These are phyloP conservation scores for Cottoperca gobio DNA, from an alignment of 2,797 vertebrate species.

Conservation along the genomic window DNA sequence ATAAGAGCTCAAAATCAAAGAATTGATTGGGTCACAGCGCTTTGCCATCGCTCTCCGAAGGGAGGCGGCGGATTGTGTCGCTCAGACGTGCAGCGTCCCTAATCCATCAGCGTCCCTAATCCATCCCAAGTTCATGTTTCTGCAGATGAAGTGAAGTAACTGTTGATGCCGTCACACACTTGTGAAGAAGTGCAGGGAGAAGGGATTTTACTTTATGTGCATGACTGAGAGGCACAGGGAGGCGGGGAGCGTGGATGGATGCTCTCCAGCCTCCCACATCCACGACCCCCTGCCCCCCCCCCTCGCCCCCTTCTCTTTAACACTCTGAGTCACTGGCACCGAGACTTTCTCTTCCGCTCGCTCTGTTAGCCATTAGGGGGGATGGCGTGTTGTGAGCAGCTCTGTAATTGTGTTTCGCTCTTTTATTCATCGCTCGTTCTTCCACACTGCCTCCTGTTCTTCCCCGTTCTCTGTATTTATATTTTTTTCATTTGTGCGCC, in stretches of 20 bases:
- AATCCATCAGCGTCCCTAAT: constrained; percentile 53
- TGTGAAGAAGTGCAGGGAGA: constrained; percentile 44
- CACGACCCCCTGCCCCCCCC: constrained; percentile 17
- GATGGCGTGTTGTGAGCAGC: constrained; percentile 37
- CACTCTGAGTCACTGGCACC: constrained; percentile 58
- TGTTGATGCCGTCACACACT: constrained; percentile 44
- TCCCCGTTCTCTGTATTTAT: background rate
- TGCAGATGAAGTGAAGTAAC: constrained; percentile 43
- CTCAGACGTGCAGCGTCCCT: constrained; percentile 49
- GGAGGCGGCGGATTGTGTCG: constrained; percentile 47
- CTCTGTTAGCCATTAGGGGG: constrained; percentile 38
- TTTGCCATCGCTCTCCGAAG: constrained; percentile 51
- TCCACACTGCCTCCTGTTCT: constrained; percentile 5
- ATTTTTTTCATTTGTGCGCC: background rate
- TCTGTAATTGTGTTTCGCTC: constrained; percentile 49
- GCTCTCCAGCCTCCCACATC: constrained; percentile 55
- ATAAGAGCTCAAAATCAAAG: constrained; percentile 51
- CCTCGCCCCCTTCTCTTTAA: constrained; percentile 32
- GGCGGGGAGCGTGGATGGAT: constrained; percentile 59
- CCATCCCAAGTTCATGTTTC: constrained; percentile 50
- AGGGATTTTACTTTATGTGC: constrained; percentile 69
- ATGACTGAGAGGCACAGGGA: constrained; percentile 51
- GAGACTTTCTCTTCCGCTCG: constrained; percentile 46
- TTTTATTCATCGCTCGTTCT: constrained; percentile 41
- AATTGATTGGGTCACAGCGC: constrained; percentile 69